Evolutionary conservation across 2,113 vertebrate genomes (phyloP).

Genomic region (Columba livia): DNA sequence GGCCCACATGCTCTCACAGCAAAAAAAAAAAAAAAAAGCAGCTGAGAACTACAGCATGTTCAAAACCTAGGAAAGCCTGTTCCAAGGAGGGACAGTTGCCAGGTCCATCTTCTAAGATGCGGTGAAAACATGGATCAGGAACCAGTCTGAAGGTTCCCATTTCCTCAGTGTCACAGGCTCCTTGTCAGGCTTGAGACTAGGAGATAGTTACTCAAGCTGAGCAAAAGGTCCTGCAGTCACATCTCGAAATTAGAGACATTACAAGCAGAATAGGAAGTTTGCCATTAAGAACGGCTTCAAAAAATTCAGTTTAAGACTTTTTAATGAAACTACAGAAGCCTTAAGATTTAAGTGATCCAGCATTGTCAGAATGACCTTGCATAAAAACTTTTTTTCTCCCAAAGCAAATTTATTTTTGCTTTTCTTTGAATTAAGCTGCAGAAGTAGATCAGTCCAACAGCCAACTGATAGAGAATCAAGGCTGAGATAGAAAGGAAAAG

Average conservation of each 20-base stretch:
- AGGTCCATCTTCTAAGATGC: neutral
- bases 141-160: neutral
- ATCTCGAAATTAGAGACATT: neutral
- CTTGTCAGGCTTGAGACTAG: neutral
- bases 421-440: neutral
- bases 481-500: neutral
- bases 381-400: neutral
- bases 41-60: neutral
- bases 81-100: neutral
- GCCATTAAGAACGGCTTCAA: neutral
- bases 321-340: neutral
- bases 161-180: neutral
- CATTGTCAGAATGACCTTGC: neutral
- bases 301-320: neutral
- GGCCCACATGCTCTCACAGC: fast-evolving
- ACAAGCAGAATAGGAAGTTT: neutral
- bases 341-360: neutral
- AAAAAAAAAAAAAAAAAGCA: neutral
- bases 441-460: neutral
- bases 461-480: neutral
- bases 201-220: neutral
- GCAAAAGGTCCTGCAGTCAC: neutral
- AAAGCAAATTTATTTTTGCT: neutral
- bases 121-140: neutral
- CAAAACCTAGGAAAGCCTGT: neutral